phyloP scores from a whole-genome alignment of 2,797 vertebrate genomes.

The Mustela erminea region DNA sequence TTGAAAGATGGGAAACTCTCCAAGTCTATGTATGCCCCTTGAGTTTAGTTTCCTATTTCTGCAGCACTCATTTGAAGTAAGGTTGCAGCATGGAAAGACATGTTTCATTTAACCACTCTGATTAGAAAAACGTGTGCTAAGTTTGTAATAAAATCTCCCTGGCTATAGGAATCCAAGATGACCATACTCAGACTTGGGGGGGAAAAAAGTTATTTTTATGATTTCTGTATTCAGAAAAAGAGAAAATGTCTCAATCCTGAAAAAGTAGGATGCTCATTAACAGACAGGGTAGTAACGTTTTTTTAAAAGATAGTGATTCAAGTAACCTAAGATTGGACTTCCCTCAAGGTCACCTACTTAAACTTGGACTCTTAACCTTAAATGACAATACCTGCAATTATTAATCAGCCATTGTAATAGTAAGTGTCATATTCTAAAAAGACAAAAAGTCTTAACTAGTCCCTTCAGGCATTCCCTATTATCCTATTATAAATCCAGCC shows the following conservation, averaged over 20 bases:
- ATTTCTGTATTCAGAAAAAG: conserved; percentile 62
- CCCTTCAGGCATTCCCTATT: neutral
- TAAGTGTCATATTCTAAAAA: neutral
- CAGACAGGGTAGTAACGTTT: neutral
- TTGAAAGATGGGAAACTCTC: neutral
- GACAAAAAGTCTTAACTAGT: neutral
- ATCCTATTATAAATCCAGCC: neutral
- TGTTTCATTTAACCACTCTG: conserved; percentile 19
- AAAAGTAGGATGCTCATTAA: conserved; percentile 31
- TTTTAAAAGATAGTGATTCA: neutral
- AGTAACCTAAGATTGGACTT: conserved; percentile 14
- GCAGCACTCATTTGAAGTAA: neutral
- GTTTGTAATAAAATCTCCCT: conserved; percentile 46
- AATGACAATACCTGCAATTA: neutral
- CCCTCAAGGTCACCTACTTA: neutral
- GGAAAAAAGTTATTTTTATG: conserved; percentile 8
- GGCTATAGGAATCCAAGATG: conserved; percentile 28
- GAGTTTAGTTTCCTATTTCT: conserved; percentile 29
- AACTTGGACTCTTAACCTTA: neutral
- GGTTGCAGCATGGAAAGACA: neutral
- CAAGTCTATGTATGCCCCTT: neutral
- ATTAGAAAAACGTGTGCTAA: conserved; percentile 63
- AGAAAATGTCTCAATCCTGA: conserved; percentile 29
- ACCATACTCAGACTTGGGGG: neutral
- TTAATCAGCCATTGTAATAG: neutral